These are phyloP conservation scores for Aelia acuminata DNA, from an alignment of 2,888 invertebrate genomes.

Conservation along the genomic window DNA sequence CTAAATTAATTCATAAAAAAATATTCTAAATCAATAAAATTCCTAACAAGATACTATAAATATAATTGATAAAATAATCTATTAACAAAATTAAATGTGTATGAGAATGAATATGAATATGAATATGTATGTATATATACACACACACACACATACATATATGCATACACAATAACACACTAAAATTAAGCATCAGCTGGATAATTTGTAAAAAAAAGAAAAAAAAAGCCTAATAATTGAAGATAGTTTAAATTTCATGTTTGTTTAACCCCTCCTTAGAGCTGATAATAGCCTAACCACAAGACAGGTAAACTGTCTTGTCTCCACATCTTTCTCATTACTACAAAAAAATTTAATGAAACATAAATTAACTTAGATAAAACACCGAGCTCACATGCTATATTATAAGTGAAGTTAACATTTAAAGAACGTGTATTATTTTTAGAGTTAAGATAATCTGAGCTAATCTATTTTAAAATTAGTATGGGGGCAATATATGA, in stretches of 20 bases:
- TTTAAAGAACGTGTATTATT: not conserved
- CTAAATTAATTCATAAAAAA: not conserved
- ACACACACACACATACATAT: too few species aligned
- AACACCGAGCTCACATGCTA: not conserved
- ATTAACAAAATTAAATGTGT: not conserved
- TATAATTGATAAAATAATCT: not conserved
- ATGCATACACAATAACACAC: too few species aligned
- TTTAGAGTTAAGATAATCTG: not conserved
- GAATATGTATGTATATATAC: too few species aligned
- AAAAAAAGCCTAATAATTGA: too few species aligned
- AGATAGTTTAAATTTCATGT: constrained; percentile 1
- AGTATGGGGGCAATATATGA: not conserved
- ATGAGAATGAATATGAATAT: not conserved
- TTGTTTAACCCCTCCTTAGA: not conserved
- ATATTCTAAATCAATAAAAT: not conserved
- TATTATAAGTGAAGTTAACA: not conserved
- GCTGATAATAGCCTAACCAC: not conserved
- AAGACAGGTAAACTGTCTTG: not conserved
- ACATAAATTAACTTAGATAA: not conserved
- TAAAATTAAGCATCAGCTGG: not conserved
- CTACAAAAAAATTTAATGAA: not conserved
- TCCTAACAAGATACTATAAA: not conserved
- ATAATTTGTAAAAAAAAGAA: not conserved
- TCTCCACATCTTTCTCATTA: constrained; percentile 32
- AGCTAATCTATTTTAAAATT: not conserved